These are phyloP conservation scores for Tolypeutes matacus DNA, from an alignment of 2,797 vertebrate species.

Conservation along the genomic window DNA sequence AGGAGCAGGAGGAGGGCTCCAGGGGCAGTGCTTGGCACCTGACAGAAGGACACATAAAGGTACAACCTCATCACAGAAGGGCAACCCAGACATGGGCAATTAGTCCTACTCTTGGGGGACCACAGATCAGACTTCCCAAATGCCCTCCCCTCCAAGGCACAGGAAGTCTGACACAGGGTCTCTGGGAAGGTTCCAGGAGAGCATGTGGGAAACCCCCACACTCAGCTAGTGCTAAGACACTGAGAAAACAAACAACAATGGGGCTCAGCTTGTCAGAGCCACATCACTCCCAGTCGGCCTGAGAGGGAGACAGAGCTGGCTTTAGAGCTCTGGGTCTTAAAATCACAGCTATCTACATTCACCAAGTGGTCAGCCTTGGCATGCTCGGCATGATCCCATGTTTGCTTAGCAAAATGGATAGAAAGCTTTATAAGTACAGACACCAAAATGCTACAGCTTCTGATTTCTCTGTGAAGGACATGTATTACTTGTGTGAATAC, in stretches of 20 bases:
- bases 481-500: not conserved
- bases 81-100: too few relatives aligned
- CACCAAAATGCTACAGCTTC: not conserved
- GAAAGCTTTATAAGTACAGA: not conserved
- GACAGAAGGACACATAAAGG: not conserved
- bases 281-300: accelerated
- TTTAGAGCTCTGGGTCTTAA: not conserved
- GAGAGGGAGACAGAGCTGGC: not conserved
- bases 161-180: not conserved
- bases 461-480: not conserved
- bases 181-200: not conserved
- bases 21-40: not conserved
- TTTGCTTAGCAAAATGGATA: not conserved
- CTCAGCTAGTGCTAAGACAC: not conserved
- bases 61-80: not conserved
- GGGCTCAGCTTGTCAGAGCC: too few relatives aligned
- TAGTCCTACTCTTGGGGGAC: not conserved
- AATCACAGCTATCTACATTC: not conserved
- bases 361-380: not conserved
- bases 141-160: too few relatives aligned
- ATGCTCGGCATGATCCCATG: not conserved
- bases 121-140: not conserved
- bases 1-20: not conserved
- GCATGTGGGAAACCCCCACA: too few relatives aligned
- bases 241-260: not conserved